Percentiles rank a stretch among this genome's conserved stretches.
These are phyloP conservation scores for Metallyticus violacea DNA, from an alignment of 2,888 invertebrate genomes.

Conservation along the genomic window DNA sequence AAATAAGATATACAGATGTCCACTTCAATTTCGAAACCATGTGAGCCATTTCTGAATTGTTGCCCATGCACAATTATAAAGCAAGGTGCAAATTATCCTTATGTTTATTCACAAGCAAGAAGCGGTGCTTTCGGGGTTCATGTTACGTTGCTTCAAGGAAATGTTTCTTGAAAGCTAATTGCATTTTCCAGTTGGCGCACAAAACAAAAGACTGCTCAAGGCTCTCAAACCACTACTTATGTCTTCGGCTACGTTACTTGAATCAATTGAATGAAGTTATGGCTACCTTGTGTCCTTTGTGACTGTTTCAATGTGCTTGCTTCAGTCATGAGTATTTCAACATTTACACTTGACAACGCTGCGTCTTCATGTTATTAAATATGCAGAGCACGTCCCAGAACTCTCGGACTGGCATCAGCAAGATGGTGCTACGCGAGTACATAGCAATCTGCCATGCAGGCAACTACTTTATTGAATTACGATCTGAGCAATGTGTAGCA, in stretches of 20 bases:
- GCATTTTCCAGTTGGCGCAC: neutral
- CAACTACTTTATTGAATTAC: neutral
- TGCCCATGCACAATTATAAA: too few relatives aligned
- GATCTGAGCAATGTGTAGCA: too few relatives aligned
- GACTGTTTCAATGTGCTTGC: neutral
- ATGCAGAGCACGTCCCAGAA: neutral
- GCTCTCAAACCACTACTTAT: neutral
- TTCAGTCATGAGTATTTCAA: neutral
- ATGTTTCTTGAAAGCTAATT: neutral
- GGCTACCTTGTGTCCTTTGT: neutral
- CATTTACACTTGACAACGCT: neutral
- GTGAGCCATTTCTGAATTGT: too few relatives aligned
- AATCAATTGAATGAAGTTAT: neutral
- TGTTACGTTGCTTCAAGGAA: neutral
- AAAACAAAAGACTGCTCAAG: neutral
- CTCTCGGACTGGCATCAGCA: neutral
- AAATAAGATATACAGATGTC: too few relatives aligned
- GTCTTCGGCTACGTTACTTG: neutral
- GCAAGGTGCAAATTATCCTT: neutral
- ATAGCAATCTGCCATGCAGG: too few relatives aligned
- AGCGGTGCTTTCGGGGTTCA: neutral
- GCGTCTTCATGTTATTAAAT: neutral
- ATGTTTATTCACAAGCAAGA: neutral
- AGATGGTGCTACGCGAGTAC: neutral
- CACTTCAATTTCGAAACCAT: too few relatives aligned